Conservation (phyloP, 92 coral and sea anemone species). For the Desmophyllum pertusum region DNA sequence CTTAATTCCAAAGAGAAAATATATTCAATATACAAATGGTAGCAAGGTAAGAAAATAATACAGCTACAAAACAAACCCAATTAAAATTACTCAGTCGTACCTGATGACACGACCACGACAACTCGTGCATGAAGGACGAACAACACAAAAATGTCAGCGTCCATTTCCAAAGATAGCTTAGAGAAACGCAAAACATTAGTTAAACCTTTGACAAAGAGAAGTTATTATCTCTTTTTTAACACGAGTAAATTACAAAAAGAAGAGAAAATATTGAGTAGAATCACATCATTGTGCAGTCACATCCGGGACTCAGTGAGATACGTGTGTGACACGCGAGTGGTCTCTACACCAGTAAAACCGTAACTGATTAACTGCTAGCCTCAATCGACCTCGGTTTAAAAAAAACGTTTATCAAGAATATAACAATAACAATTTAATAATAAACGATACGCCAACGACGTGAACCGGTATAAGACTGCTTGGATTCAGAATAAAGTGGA, state of each 20-base stretch:
- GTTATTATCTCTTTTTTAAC: background rate
- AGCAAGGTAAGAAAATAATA: no score
- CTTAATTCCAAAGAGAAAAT: background rate
- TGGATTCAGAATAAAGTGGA: background rate
- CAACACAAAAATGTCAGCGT: background rate
- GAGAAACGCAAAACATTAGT: background rate
- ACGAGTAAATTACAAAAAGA: background rate
- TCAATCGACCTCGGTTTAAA: background rate
- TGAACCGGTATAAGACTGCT: no score
- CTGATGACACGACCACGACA: background rate
- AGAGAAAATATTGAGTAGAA: background rate
- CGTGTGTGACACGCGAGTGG: background rate
- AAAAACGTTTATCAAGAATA: background rate
- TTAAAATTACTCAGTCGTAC: background rate
- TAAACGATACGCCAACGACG: no score
- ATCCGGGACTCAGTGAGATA: background rate
- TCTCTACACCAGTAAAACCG: no score
- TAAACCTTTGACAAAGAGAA: background rate
- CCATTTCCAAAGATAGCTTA: background rate
- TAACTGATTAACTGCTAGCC: background rate
- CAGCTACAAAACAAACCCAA: background rate
- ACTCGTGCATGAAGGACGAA: background rate
- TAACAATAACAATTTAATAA: background rate
- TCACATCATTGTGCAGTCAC: background rate
- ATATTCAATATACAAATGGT: no score